Percentiles rank a stretch among this genome's conserved stretches.
phyloP scores from a whole-genome alignment of 2,888 invertebrate species.

The Prosapia bicincta region DNA sequence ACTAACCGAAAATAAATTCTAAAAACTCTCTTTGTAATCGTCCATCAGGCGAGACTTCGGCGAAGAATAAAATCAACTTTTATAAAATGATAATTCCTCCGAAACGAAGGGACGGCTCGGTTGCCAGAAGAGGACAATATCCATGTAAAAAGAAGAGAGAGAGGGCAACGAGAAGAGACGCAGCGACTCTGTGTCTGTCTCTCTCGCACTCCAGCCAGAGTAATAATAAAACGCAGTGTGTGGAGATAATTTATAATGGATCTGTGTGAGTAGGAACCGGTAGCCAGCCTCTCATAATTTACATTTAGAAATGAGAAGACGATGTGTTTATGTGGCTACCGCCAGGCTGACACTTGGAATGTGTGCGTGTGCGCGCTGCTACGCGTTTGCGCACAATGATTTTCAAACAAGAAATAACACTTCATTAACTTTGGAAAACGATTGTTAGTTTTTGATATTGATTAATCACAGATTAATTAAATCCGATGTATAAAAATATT shows the following conservation, averaged over 20 bases:
- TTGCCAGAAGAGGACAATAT: neutral
- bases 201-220: neutral
- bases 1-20: neutral
- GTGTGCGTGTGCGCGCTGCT: neutral
- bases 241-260: constrained; percentile 2
- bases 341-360: neutral
- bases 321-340: neutral
- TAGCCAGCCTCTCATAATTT: neutral
- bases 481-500: too few species aligned
- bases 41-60: neutral
- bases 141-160: neutral
- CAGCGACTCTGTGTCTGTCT: neutral
- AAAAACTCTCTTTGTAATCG: neutral
- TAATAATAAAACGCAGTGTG: neutral
- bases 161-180: neutral
- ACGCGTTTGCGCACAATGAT: neutral
- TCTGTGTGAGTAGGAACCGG: neutral
- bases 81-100: neutral
- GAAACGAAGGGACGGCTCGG: neutral
- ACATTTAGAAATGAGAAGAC: neutral
- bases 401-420: neutral
- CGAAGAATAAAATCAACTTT: constrained; percentile 2
- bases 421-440: neutral
- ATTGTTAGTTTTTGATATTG: too few species aligned
- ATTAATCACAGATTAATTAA: too few species aligned